Conservation (phyloP, 2,113 vertebrate genomes). For the Ptilorrhoa leucosticta region DNA sequence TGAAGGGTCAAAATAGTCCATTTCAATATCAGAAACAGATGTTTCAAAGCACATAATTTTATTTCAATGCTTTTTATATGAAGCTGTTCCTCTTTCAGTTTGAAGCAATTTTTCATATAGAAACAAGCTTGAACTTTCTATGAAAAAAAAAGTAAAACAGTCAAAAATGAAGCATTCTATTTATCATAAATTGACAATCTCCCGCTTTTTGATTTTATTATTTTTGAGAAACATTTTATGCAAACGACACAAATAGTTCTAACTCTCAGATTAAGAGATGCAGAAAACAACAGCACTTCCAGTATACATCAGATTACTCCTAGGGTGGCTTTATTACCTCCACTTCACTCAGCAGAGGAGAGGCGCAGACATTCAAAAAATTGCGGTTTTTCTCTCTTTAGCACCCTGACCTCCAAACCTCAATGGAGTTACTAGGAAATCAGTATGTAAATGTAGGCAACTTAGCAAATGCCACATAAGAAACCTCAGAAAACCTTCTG, state of each 20-base stretch:
- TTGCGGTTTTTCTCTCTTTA: neutral
- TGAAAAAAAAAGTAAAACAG: neutral
- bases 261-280: neutral
- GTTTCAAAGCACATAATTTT: neutral
- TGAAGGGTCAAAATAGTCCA: neutral
- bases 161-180: neutral
- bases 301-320: rapidly evolving
- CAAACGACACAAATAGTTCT: neutral
- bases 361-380: neutral
- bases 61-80: neutral
- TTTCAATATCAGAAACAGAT: neutral
- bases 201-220: neutral
- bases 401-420: neutral
- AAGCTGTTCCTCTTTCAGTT: neutral
- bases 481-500: neutral
- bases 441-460: neutral
- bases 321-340: neutral
- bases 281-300: neutral
- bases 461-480: neutral
- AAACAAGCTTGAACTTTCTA: neutral
- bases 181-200: neutral
- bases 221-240: neutral
- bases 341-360: neutral
- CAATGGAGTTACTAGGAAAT: neutral
- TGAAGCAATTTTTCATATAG: neutral